Base-by-base conservation (phyloP, 2,888 invertebrate species). In the Thumatha senex region DNA sequence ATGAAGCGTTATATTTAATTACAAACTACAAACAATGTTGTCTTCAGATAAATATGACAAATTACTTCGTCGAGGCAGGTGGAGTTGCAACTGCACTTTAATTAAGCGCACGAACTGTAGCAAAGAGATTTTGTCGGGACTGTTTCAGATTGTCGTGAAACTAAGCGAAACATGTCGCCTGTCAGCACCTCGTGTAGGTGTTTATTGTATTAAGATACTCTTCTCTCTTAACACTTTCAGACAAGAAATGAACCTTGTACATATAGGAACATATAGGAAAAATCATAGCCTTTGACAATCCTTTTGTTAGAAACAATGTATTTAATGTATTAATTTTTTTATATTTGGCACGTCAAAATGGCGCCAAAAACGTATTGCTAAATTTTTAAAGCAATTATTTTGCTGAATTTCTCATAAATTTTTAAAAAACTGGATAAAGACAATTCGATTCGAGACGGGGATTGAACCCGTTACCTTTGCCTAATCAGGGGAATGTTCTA, bases 91-190 rank as follows among this genome's bases (percentile, higher is more conserved):
- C 48, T 43, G 48, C 71, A 69, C 65, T 52, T 40, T 59, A 55
- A 58, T 59, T 51, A 48, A 60, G 49, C 35, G 62, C 33, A 50
- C 47, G 58, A 43, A 46, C 54, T 67, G 33, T 72, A 58, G 51
- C 15, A 52, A 67, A 72, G 72, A 75, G 74, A 76, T 79, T 82
- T 81, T 75, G 78, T 80, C 74, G 67, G 74, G 65, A 64, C 72
- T 72, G 76, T 81, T 82, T 80, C 70, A 78, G 80, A 82, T 84
- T 81, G 80, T 80, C 80, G 80, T 76, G 80, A 78, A 78, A 74
- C 78, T 81, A 80, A 81, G 80, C 76, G 79, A 79, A 79, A 75
- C 78, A 78, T 84, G 86, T 84, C 63, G 71, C 80, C 75, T 85
- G 85, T 86, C 80, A 67, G 60, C 61, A 62, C 48, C 41, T 54